phyloP scores from a whole-genome alignment of 2,797 vertebrate genomes.

The Psittacula echo region DNA sequence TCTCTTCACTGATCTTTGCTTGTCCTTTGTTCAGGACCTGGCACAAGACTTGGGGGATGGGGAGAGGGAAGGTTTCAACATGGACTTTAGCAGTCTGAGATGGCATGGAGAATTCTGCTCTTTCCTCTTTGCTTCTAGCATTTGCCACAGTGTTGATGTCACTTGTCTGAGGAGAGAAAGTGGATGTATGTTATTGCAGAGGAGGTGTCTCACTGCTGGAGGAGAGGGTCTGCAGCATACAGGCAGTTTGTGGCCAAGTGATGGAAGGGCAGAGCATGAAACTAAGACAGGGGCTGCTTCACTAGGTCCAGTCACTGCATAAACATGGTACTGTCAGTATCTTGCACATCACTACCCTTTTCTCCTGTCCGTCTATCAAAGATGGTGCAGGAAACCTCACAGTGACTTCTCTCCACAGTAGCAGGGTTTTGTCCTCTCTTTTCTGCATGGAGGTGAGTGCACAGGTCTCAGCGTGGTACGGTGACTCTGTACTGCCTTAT shows the following conservation, averaged over 20 bases:
- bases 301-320: neutral
- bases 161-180: neutral
- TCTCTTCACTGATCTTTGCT: neutral
- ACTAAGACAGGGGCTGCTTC: neutral
- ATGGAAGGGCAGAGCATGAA: neutral
- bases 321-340: neutral
- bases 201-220: neutral
- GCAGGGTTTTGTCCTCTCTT: neutral
- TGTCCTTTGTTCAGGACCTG: neutral
- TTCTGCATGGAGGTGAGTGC: neutral
- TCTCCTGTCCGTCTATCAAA: neutral
- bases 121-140: neutral
- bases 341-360: neutral
- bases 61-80: neutral
- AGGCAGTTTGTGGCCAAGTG: neutral
- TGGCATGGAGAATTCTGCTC: neutral
- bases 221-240: neutral
- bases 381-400: neutral
- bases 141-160: neutral
- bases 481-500: neutral
- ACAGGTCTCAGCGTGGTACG: neutral
- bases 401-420: neutral
- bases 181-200: neutral
- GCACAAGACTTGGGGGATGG: neutral
- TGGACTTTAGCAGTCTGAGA: neutral